Base-by-base conservation (phyloP, 2,113 vertebrate genomes). In the Saguinus midas region DNA sequence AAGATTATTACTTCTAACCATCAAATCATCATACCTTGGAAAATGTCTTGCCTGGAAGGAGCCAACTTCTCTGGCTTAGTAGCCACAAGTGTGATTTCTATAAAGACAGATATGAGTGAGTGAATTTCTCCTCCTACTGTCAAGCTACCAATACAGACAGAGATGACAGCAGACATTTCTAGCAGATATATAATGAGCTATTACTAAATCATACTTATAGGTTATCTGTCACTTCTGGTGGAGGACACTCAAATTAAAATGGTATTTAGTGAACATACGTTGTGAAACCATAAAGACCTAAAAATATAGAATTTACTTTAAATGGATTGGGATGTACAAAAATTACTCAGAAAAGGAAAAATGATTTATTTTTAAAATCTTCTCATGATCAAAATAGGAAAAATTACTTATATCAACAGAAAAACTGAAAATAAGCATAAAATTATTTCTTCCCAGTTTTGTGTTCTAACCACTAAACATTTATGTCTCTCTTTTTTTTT, bases 31-130 rank as follows among this genome's bases (percentile, higher is more conserved):
- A 20, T 98, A 99, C 99, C 99, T 98, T 99, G 99, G 92, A 99
- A 99, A 94, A 99, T 99, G 90, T 99, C 99, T 97, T 99, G 99
- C 6, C 99, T 99, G 6, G 99, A 99, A n/a, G 99, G 99, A 27
- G 99, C 98, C 95, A 99, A 95, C 97, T 99, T 99, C 92, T 99
- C 99, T 58, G 99, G 99, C 96, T 99, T 99, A 98, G 98, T 99
- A 93, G 99, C 96, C 83, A 99, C 96, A 3, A 99, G 98, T 17
- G 99, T 95, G 2, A 99, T 99, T 98, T 99, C 99, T 99, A 98
- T 1, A 95, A 66, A 97, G 27, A 96, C 55, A 96, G 86, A 92
- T 10, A 87, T 3, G 43, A 95, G 45, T 43, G 86, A 72, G 23
- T 98, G 43, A 97, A 40, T 20, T 23, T 95, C 75, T 14, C 21